Base-by-base conservation (phyloP, 2,113 vertebrate species). In the Salvator merianae region DNA sequence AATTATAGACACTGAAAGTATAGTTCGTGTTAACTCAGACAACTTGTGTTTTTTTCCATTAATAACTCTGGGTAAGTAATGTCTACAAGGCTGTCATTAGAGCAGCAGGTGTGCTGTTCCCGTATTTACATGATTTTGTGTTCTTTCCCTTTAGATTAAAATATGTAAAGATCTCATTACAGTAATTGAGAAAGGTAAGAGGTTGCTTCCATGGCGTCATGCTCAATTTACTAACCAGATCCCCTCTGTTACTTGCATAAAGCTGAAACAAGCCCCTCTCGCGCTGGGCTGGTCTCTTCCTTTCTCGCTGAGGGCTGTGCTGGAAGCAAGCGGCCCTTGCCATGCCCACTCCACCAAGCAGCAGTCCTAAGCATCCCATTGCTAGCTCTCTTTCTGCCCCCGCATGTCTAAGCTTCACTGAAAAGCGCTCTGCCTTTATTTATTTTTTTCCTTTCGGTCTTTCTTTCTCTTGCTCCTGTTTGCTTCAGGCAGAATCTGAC, bases 131-230 rank as follows among this genome's bases (percentile, higher is more conserved):
- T 12, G 68, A 89, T 96, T 93, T 96, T 98, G 84, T 97, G 89
- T 95, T 96, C 92, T 96, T 95, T 97, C 91, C 96, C 92, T 97
- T 97, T 96, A 98, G 99, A 98, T 98, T 99, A 98, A 97, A 94
- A 91, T 93, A 93, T 91, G 86, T 95, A 96, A 96, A 87, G 95
- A 93, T 97, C 96, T 97, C 92, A 86, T 96, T 96, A 96, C 93
- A n/a, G 93, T 95, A 92, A 95, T 78, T 93, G 95, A 96, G 59
- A 86, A 98, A 99, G 98, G 99, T 99, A 99, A 99, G 98, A 94
- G 88, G 68, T 80, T 81, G 26, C 1, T 47, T 86, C 73, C 14
- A 79, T 69, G n/a, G 84, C 84, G 81, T 89, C 88, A 91, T 90
- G 83, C 79, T 47, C 62, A 30, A 73, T 80, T 87, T 84, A 78